A percentile compares a stretch with the other conserved stretches of the same genome.
phyloP scores from a whole-genome alignment of 2,113 vertebrate species.

The Podarcis cretensis region DNA sequence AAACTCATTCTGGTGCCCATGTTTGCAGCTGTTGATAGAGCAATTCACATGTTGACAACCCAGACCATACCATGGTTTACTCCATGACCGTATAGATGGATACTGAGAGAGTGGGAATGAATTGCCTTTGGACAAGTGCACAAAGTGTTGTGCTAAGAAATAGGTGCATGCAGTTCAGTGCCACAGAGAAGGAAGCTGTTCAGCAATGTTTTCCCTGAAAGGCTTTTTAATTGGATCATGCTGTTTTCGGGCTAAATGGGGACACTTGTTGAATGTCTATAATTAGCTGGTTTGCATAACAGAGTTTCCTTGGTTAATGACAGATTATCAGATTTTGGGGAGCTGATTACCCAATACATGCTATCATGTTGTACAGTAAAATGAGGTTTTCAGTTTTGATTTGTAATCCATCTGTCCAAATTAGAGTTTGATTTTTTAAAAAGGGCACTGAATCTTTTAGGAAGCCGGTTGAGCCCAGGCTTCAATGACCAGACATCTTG shows the following conservation, averaged over 20 bases:
- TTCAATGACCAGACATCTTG: slow-evolving; percentile 64
- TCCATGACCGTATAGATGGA: neutral
- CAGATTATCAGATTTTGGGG: neutral
- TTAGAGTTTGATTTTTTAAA: slow-evolving; percentile 22
- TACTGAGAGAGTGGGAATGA: neutral
- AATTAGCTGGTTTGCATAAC: neutral
- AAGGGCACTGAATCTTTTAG: slow-evolving; percentile 24
- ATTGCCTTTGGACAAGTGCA: neutral
- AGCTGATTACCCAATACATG: neutral
- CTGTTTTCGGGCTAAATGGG: neutral
- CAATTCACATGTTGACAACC: neutral
- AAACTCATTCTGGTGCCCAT: neutral
- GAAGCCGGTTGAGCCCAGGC: slow-evolving; percentile 30
- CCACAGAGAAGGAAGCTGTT: too few relatives aligned
- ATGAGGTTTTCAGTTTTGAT: neutral
- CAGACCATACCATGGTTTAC: neutral
- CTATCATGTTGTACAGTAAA: neutral
- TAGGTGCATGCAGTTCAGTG: too few relatives aligned
- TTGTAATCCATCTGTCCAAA: slow-evolving; percentile 1
- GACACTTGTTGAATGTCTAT: neutral
- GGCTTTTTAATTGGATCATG: neutral
- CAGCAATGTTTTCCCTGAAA: neutral
- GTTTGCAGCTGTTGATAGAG: neutral
- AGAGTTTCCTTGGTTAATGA: neutral
- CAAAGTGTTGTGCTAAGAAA: too few relatives aligned